Evolutionary conservation across 2,888 invertebrate genomes (phyloP), one percentile per base, ranked within the genome.

Genomic region (Marasmarcha lunaedactyla): DNA sequence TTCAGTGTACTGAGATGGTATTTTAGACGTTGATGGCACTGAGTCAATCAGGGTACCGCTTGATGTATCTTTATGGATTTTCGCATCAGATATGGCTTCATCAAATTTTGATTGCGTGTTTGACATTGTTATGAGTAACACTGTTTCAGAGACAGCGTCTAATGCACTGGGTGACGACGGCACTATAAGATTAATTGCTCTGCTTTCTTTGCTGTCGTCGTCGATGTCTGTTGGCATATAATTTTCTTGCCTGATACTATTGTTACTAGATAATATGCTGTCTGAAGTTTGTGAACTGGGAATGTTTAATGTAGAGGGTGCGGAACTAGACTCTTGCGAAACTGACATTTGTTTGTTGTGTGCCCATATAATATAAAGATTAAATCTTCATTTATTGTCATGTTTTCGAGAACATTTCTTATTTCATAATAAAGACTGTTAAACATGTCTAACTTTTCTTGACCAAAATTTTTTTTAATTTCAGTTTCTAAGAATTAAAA

Each of bases 311-410:
- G 20, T 9, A 15, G 20, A 4, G n/a, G 15, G 15, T n/a, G 13
- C 20, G 1, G 10, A 13, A 15, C 15, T 15, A 36, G 15, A 15
- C 25, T 10, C 15, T 14, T 6, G 33, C 33, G 20, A 20, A 20
- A 33, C 7, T 30, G 38, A 27, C 12, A 33, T 38, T 38, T 38
- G 15, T 15, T 37, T 41, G 14, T 13, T 41, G 26, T 41, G 33
- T 34, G 41, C 37, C 41, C 41, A 41, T 25, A 37, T 14, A 9
- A 37, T 34, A 15, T 41, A 41, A 14, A 41, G 27, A 34, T 37
- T 37, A 20, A 14, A 37, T 41, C 41, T 37, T 41, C 30, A 35
- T 38, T 30, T 35, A 38, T 30, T 27, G 30, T 35, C 27, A 35
- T 41, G 38, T 38, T 38, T 36, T 41, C 33, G 12, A 37, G 20